Conservation (phyloP, 2,888 invertebrate species). For the Cantharis rufa region DNA sequence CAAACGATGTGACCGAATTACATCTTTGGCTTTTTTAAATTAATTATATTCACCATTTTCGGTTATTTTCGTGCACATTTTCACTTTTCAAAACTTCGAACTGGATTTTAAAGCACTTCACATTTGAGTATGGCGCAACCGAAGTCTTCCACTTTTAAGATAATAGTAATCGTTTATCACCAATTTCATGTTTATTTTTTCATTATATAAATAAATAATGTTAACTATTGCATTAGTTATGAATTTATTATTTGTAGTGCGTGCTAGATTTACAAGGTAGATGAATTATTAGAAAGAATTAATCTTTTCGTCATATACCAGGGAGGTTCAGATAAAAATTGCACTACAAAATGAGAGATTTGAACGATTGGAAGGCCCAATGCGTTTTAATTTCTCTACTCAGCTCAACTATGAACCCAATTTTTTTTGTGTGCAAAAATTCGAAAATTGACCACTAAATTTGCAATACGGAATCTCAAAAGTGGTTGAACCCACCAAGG, state of each 20-base stretch:
- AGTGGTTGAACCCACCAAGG: background rate
- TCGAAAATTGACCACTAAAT: background rate
- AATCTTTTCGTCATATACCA: background rate
- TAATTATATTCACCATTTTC: background rate
- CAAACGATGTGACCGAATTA: background rate
- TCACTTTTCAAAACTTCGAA: background rate
- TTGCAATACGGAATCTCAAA: background rate
- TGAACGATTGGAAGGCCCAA: background rate
- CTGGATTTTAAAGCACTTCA: background rate
- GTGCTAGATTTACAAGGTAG: background rate
- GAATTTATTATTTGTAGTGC: background rate
- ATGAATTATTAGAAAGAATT: background rate
- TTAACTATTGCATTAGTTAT: background rate
- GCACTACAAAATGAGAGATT: background rate
- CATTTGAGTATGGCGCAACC: background rate
- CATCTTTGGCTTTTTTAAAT: background rate
- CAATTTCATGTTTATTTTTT: background rate
- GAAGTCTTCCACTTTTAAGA: background rate
- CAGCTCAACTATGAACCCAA: too few relatives aligned
- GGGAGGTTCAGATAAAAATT: background rate
- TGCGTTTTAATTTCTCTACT: background rate
- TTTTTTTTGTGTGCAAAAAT: background rate
- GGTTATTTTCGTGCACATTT: background rate
- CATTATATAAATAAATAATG: background rate
- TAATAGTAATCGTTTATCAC: background rate